Evolutionary conservation across 2,113 vertebrate genomes (phyloP).

Genomic region (Oxyura jamaicensis): DNA sequence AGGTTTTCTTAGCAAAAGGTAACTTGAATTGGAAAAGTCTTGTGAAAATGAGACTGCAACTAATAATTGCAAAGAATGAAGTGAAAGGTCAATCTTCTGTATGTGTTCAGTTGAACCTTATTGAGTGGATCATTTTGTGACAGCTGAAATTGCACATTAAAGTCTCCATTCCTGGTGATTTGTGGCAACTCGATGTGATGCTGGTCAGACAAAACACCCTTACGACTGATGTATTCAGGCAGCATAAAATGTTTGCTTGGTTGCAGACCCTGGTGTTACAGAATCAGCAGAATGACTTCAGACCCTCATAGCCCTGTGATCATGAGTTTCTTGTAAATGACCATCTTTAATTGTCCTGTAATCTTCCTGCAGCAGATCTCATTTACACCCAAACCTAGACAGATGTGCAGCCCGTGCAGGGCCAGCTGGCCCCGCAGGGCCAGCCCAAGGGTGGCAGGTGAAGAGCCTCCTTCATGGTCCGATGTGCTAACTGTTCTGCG

Average conservation of each 20-base stretch:
- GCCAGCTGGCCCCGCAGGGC: background rate
- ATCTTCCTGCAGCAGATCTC: background rate
- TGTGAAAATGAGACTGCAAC: background rate
- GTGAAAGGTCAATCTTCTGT: background rate
- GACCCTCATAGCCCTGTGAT: background rate
- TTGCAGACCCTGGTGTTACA: background rate
- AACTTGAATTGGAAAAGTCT: background rate
- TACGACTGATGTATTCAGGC: background rate
- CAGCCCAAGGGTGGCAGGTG: rapidly evolving
- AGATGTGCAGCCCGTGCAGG: background rate
- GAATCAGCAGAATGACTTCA: background rate
- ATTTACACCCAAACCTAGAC: background rate
- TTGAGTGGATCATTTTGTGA: background rate
- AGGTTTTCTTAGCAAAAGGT: background rate
- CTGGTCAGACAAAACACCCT: background rate
- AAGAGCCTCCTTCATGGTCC: rapidly evolving
- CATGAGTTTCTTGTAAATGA: background rate
- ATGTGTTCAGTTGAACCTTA: background rate
- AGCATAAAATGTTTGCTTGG: background rate
- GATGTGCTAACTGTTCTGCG: background rate
- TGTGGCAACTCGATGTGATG: background rate
- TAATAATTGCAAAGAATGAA: background rate
- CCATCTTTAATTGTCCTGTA: background rate
- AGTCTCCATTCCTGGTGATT: background rate
- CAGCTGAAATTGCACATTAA: background rate